Evolutionary conservation across 2,888 invertebrate species (phyloP), one percentile per base, ranked within the genome.

Genomic region (Luperina testacea): DNA sequence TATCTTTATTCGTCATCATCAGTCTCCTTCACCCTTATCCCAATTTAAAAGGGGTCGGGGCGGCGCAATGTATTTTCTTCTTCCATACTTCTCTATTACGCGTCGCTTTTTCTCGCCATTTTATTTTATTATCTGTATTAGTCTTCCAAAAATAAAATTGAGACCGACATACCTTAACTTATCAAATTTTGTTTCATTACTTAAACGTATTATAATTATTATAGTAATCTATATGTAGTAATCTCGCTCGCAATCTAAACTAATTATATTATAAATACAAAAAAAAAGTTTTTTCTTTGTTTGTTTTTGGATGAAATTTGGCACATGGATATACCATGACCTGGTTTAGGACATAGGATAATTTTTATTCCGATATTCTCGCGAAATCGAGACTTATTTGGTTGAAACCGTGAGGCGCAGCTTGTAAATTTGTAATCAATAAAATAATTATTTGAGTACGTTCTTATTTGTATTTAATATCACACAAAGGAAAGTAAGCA

Each of bases 401-500:
- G 17, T 6, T 51, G 17, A 51, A 51, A 6, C 51, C 51, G 6
- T 48, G 48, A 4, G 48, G 13, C 13, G 13, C 13, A 51, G 17
- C 7, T 51, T 7, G 53, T 57, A n/a, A 59, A 13, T 7, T 51
- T 7, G 53, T 57, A n/a, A 59, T n/a, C 13, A 48, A 48, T 13
- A 13, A 59, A 59, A 59, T n/a, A 13, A 5, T n/a, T 11, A 27
- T 48, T 7, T 48, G 8, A 51, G 51, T 32, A 77, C 15, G 20
- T 48, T 27, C 15, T 42, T 8, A 27, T 63, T 76, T 51, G 7
- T 38, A 61, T 38, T 48, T 38, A 24, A 42, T n/a, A 27, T n/a
- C n/a, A n/a, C 13, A 70, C 59, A 67, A 73, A 67, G 2, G 20
- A 67, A 20, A 42, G 15, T 72, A n/a, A 72, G 27, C 27, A 32